These are phyloP conservation scores for Camptogramma bilineatum DNA, from an alignment of 2,888 invertebrate species.

Conservation along the genomic window DNA sequence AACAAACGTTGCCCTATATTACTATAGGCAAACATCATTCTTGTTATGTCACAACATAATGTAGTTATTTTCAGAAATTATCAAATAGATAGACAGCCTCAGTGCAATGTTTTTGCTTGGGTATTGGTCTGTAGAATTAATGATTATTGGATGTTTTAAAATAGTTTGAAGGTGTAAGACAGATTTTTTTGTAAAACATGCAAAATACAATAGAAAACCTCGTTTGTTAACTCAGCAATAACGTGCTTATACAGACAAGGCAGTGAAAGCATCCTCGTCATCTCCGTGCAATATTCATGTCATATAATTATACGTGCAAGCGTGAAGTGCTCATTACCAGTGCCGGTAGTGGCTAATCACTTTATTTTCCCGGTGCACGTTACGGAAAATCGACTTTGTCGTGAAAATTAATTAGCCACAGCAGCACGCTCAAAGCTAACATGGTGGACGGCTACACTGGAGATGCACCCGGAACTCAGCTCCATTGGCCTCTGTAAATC, in stretches of 20 bases:
- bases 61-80: background rate
- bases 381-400: conserved; percentile 45
- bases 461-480: conserved; percentile 59
- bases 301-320: conserved; percentile 20
- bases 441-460: conserved; percentile 48
- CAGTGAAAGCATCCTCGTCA: conserved; percentile 12
- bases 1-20: background rate
- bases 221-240: conserved; percentile 11
- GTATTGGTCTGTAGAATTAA: too few relatives aligned
- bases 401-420: conserved; percentile 70
- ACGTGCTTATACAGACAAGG: conserved; percentile 13
- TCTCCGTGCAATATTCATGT: conserved; percentile 24
- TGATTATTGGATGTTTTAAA: too few relatives aligned
- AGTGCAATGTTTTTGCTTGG: too few relatives aligned
- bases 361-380: conserved; percentile 39
- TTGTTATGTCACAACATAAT: background rate
- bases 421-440: conserved; percentile 67
- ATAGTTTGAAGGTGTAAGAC: too few relatives aligned
- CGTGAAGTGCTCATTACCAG: conserved; percentile 30
- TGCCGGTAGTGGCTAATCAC: conserved; percentile 30
- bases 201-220: background rate
- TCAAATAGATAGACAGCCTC: too few relatives aligned
- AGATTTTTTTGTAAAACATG: too few relatives aligned
- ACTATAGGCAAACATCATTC: background rate
- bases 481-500: conserved; percentile 75